Evolutionary conservation across 1,140 invertebrate genomes (phyloP).

Genomic region (Danaus plexippus): DNA sequence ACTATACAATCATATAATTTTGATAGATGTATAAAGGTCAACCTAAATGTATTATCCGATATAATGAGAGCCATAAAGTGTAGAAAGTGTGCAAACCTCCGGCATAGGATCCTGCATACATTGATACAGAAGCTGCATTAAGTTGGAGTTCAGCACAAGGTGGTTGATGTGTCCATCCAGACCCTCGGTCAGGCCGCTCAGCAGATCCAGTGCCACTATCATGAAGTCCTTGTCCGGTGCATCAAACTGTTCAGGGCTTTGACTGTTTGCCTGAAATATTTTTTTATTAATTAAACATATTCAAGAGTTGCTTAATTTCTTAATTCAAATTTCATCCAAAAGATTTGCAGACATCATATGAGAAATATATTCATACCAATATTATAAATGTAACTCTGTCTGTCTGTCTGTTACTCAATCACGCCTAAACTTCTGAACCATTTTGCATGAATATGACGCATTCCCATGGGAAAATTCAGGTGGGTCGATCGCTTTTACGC

Average conservation of each 20-base stretch:
- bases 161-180: slow-evolving; percentile 95
- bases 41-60: too few relatives aligned
- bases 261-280: slow-evolving; percentile 78
- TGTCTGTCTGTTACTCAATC: too few relatives aligned
- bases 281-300: neutral
- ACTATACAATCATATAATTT: too few relatives aligned
- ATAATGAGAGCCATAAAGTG: neutral
- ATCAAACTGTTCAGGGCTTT: slow-evolving; percentile 88
- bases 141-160: slow-evolving; percentile 93
- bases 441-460: too few relatives aligned
- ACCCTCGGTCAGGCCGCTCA: slow-evolving; percentile 96
- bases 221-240: slow-evolving; percentile 99
- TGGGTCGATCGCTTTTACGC: too few relatives aligned
- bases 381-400: too few relatives aligned
- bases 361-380: too few relatives aligned
- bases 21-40: neutral
- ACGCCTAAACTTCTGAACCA: too few relatives aligned
- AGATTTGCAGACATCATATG: too few relatives aligned
- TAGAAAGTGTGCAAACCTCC: slow-evolving; percentile 79
- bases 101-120: slow-evolving; percentile 99
- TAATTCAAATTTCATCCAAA: too few relatives aligned
- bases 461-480: too few relatives aligned
- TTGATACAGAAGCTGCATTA: slow-evolving; percentile 97
- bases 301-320: too few relatives aligned
- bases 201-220: slow-evolving; percentile 97